Evolutionary conservation across 2,888 invertebrate species (phyloP), one percentile per base, ranked within the genome.

Genomic region (Eremobia ochroleuca): DNA sequence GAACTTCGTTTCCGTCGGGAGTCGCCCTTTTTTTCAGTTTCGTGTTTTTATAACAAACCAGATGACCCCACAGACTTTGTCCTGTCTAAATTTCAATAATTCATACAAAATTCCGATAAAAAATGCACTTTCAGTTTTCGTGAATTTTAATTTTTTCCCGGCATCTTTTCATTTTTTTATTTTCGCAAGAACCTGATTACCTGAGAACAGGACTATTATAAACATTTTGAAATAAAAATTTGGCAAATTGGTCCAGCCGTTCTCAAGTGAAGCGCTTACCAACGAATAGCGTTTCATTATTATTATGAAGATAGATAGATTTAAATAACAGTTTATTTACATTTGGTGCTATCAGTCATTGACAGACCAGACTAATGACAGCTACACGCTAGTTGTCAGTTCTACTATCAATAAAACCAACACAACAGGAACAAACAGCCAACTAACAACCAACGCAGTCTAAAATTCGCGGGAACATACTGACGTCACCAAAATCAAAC

Each of bases 401-500:
- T 31, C 40, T 34, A 25, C 40, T 34, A 25, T 9, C 55, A 82
- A 73, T 31, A 73, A 81, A 73, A n/a, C 34, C 13, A 62, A 74
- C 11, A 67, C 55, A 58, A 62, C 9, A 34, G 4, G 13, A 75
- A 55, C 37, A 55, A 79, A 81, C 66, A 37, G 25, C 4, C 28
- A 58, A 37, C 70, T 79, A 64, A 70, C 72, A 79, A 49, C n/a
- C 0, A 21, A 52, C 34, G 46, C 49, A 55, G 61, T 64, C 25
- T n/a, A 31, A 64, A 77, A 59, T n/a, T 34, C 55, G n/a, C 13
- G 46, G 49, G 37, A 71, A 34, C 25, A 64, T 15, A 18, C 52
- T 68, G n/a, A 72, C 40, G 68, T 72, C 68, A 75, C 25, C 9
- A 72, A 81, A 72, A 77, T 85, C 61, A 74, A 76, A 85, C 52